Percentiles rank a stretch among this genome's conserved stretches.
Conservation (phyloP, 2,888 invertebrate species). For the Dioctria linearis region DNA sequence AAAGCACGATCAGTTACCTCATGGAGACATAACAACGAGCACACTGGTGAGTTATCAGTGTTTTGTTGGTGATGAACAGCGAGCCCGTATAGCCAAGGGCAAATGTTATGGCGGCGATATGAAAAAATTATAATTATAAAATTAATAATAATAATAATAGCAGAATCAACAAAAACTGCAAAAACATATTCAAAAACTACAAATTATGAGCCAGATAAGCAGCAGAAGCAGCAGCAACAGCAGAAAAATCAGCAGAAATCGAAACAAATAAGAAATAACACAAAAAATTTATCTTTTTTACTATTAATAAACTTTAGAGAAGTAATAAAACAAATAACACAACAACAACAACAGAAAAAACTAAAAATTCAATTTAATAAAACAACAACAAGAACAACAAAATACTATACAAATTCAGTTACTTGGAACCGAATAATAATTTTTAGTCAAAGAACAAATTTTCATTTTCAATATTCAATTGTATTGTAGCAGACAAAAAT, state of each 20-base stretch:
- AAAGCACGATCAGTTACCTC: slow-evolving; percentile 83
- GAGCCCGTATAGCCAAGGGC: slow-evolving; percentile 58
- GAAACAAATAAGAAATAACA: slow-evolving; percentile 55
- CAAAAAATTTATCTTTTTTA: slow-evolving; percentile 57
- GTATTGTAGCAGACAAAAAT: slow-evolving; percentile 49
- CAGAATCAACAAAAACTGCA: slow-evolving; percentile 47
- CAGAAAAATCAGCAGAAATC: slow-evolving; percentile 40
- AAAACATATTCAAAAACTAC: slow-evolving; percentile 32
- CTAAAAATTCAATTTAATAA: slow-evolving; percentile 39
- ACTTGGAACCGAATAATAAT: slow-evolving; percentile 35
- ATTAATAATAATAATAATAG: slow-evolving; percentile 40
- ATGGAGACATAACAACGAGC: slow-evolving; percentile 80
- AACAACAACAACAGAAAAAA: slow-evolving; percentile 7
- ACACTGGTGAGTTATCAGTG: slow-evolving; percentile 83
- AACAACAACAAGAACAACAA: slow-evolving; percentile 11
- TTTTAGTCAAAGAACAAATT: slow-evolving; percentile 55
- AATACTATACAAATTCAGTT: slow-evolving; percentile 28
- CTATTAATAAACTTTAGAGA: slow-evolving; percentile 52
- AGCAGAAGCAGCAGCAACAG: not conserved
- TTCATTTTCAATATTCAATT: slow-evolving; percentile 50
- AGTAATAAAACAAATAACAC: slow-evolving; percentile 28
- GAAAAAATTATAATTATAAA: slow-evolving; percentile 46
- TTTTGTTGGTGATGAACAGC: slow-evolving; percentile 82
- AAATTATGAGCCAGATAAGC: slow-evolving; percentile 20
- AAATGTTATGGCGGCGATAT: slow-evolving; percentile 57